Percentiles rank a stretch among this genome's conserved stretches.
These are phyloP conservation scores for Neostethus bicornis DNA, from an alignment of 2,797 vertebrate species.

Conservation along the genomic window DNA sequence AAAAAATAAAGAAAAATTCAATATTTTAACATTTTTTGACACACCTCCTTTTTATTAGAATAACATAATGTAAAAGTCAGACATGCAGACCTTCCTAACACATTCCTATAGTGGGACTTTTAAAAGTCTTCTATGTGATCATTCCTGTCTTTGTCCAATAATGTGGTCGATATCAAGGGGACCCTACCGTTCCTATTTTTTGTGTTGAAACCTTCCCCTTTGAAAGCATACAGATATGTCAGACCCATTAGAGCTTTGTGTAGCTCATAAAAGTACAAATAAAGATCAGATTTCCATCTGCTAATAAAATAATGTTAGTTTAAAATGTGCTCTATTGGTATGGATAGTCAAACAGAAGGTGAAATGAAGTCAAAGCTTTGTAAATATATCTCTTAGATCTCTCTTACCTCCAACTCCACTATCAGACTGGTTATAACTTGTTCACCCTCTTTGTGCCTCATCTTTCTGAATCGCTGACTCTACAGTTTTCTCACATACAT, in stretches of 20 bases:
- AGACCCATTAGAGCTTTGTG: not conserved
- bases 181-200: no score
- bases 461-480: not conserved
- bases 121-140: not conserved
- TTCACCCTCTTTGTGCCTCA: not conserved
- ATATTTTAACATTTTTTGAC: no score
- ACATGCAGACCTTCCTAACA: not conserved
- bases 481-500: not conserved
- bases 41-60: not conserved
- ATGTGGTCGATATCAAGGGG: no score
- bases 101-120: not conserved
- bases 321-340: not conserved
- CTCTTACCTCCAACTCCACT: not conserved
- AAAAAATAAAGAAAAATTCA: not conserved
- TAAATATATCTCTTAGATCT: not conserved
- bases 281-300: constrained; percentile 3
- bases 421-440: not conserved
- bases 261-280: constrained; percentile 4
- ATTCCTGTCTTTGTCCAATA: not conserved
- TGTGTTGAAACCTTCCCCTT: no score
- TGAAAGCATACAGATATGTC: no score
- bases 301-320: constrained; percentile 2
- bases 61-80: no score
- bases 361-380: not conserved
- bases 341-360: not conserved